Evolutionary conservation across 2,113 vertebrate genomes (phyloP).

Genomic region (Xerus inauris): DNA sequence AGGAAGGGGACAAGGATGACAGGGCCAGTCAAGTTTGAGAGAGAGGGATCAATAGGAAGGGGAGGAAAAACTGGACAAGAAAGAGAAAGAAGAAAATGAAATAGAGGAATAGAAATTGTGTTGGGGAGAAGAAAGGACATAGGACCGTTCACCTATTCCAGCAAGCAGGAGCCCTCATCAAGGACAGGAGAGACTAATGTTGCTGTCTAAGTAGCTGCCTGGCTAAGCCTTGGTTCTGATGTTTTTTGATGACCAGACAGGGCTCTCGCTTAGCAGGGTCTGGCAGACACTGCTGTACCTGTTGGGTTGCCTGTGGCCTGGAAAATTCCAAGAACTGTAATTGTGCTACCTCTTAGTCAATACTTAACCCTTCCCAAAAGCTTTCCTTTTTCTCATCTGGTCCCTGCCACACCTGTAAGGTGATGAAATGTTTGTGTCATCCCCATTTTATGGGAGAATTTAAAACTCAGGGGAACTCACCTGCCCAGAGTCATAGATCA

Average conservation of each 20-base stretch:
- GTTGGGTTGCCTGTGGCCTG: background rate
- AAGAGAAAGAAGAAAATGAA: background rate
- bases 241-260: background rate
- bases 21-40: background rate
- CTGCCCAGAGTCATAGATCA: background rate
- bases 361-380: background rate
- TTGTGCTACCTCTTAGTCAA: background rate
- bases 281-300: background rate
- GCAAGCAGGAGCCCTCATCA: background rate
- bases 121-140: background rate
- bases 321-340: background rate
- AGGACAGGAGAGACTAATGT: rapidly evolving
- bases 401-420: background rate
- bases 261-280: background rate
- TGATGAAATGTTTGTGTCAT: background rate
- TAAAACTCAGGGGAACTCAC: slow-evolving; percentile 4
- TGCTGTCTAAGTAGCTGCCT: background rate
- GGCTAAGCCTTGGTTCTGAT: background rate
- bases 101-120: background rate
- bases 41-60: background rate
- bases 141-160: background rate
- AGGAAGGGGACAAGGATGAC: background rate
- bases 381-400: background rate
- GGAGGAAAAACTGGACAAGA: background rate
- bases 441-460: background rate